Evolutionary conservation across 2,888 invertebrate genomes (phyloP).

Genomic region (Rhaphigaster nebulosa): DNA sequence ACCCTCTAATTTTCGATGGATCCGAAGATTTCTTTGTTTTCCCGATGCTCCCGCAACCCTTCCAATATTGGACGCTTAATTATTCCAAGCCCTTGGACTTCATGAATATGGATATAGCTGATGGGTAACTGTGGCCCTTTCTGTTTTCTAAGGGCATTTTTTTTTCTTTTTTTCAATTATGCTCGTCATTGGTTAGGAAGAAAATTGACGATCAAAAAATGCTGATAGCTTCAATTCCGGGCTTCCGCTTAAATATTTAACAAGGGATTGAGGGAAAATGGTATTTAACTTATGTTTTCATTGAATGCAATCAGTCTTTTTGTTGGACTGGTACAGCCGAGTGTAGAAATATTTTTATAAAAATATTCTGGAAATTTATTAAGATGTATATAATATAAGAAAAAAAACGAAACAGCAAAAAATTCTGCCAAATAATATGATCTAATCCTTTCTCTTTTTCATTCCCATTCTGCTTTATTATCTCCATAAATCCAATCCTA

Average conservation of each 20-base stretch:
- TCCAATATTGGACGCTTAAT: not conserved
- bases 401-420: too few species aligned
- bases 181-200: not conserved
- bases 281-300: not conserved
- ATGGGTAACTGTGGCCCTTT: not conserved
- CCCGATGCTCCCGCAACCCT: not conserved
- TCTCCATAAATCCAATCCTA: too few species aligned
- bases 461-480: too few species aligned
- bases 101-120: not conserved
- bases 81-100: not conserved
- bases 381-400: too few species aligned
- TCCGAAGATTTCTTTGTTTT: not conserved
- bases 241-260: not conserved
- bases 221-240: not conserved
- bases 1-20: not conserved
- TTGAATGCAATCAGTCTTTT: not conserved
- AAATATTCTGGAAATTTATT: too few species aligned
- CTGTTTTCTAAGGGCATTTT: not conserved
- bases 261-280: not conserved
- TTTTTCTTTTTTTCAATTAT: conserved; percentile 2
- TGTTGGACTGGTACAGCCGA: not conserved
- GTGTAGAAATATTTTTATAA: too few species aligned
- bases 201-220: not conserved
- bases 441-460: too few species aligned
- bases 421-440: too few species aligned